phyloP scores from a whole-genome alignment of 2,797 vertebrate species.

The Sebastes vulpes region DNA sequence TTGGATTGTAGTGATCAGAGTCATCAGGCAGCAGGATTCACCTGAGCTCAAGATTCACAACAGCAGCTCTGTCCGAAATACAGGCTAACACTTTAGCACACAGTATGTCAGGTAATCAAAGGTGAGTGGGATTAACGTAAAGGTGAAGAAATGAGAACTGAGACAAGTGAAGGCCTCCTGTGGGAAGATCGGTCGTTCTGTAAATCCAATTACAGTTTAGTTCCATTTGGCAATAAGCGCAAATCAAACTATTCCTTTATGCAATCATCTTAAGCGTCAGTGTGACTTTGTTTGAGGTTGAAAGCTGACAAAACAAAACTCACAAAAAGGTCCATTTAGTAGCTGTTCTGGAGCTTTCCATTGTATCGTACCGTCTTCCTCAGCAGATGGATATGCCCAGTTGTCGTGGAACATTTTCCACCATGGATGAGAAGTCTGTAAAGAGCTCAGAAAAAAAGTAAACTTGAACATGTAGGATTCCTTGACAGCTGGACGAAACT shows the following conservation, averaged over 20 bases:
- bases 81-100: constrained; percentile 16
- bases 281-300: neutral
- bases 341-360: neutral
- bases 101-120: neutral
- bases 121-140: neutral
- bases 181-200: neutral
- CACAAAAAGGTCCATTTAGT: neutral
- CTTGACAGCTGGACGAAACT: neutral
- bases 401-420: neutral
- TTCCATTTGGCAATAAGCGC: neutral
- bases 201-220: neutral
- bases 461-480: neutral
- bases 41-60: constrained; percentile 11
- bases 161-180: neutral
- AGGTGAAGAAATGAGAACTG: neutral
- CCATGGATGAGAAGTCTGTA: neutral
- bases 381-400: neutral
- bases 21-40: neutral
- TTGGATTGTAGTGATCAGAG: constrained; percentile 14
- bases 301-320: neutral
- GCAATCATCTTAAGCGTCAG: neutral
- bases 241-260: neutral
- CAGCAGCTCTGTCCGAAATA: neutral
- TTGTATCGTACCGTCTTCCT: neutral
- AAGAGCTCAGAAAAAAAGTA: neutral